Evolutionary conservation across 1,140 invertebrate genomes (phyloP).

Genomic region (Drosophila kurseongensis): DNA sequence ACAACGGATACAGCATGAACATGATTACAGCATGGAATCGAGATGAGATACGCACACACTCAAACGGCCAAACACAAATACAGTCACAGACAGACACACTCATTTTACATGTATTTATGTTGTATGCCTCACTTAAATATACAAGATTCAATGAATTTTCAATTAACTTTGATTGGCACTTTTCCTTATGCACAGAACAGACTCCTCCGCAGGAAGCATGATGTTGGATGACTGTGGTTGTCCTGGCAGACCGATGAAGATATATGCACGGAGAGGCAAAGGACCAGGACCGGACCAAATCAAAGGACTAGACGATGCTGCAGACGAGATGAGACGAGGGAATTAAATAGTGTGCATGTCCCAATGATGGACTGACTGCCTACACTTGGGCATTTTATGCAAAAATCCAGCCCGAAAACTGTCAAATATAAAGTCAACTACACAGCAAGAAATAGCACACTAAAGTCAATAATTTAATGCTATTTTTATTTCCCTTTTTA

Average conservation of each 20-base stretch:
- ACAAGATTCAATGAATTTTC: conserved; percentile 82
- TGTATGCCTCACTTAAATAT: conserved; percentile 75
- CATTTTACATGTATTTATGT: conserved; percentile 54
- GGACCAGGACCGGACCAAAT: conserved; percentile 10
- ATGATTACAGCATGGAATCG: conserved; percentile 35
- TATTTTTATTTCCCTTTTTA: too few relatives aligned
- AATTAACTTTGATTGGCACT: conserved; percentile 83
- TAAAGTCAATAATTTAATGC: too few relatives aligned
- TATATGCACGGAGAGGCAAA: neutral
- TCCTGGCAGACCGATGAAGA: conserved; percentile 12
- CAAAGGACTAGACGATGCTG: conserved; percentile 23
- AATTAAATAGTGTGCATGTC: conserved; percentile 40
- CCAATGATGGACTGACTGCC: conserved; percentile 57
- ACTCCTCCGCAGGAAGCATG: conserved; percentile 44
- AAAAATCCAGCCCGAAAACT: conserved; percentile 41
- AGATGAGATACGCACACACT: conserved; percentile 34
- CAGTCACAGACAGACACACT: conserved; percentile 9
- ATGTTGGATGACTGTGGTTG: conserved; percentile 37
- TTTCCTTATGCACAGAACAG: conserved; percentile 59
- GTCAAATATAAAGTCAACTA: conserved; percentile 13
- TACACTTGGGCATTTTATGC: conserved; percentile 37
- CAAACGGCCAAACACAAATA: conserved; percentile 6
- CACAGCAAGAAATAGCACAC: neutral
- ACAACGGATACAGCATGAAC: conserved; percentile 24
- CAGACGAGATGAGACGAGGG: conserved; percentile 27